A percentile compares a stretch with the other conserved stretches of the same genome.
Conservation (phyloP, 2,113 vertebrate genomes). For the Alosa alosa region DNA sequence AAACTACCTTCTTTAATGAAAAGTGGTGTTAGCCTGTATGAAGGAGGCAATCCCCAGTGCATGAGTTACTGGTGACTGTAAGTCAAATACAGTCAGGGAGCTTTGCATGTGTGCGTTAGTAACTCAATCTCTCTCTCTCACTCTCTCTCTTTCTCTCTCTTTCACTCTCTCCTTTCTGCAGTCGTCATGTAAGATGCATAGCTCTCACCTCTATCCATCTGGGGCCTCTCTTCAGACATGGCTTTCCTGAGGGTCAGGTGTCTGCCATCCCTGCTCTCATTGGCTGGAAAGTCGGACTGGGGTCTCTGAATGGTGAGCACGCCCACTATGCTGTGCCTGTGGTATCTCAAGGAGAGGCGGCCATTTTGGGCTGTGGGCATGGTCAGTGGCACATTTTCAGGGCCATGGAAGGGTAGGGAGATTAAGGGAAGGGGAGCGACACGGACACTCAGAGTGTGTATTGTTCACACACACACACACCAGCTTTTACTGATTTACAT, state of each 20-base stretch:
- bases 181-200: conserved; percentile 42
- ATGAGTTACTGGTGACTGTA: conserved; percentile 57
- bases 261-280: conserved; percentile 91
- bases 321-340: conserved; percentile 98
- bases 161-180: conserved; percentile 55
- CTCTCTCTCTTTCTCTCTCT: conserved; percentile 50
- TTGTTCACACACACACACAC: conserved; percentile 86
- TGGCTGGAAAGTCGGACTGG: conserved; percentile 93
- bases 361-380: conserved; percentile 87
- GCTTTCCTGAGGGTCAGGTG: conserved; percentile 97
- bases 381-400: conserved; percentile 43
- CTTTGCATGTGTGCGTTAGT: conserved; percentile 72
- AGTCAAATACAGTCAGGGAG: conserved; percentile 37
- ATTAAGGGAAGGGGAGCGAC: conserved; percentile 68
- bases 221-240: conserved; percentile 92
- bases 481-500: conserved; percentile 76
- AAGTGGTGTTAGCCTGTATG: conserved; percentile 47
- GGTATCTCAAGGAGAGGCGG: conserved; percentile 88
- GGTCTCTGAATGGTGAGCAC: conserved; percentile 95
- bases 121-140: conserved; percentile 49
- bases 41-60: conserved; percentile 51
- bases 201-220: conserved; percentile 88
- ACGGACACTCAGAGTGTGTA: conserved; percentile 96
- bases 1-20: conserved; percentile 49
- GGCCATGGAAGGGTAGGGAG: conserved; percentile 36